Percentiles rank a stretch among this genome's conserved stretches.
Conservation (phyloP, 2,113 vertebrate genomes). For the Gobius niger region DNA sequence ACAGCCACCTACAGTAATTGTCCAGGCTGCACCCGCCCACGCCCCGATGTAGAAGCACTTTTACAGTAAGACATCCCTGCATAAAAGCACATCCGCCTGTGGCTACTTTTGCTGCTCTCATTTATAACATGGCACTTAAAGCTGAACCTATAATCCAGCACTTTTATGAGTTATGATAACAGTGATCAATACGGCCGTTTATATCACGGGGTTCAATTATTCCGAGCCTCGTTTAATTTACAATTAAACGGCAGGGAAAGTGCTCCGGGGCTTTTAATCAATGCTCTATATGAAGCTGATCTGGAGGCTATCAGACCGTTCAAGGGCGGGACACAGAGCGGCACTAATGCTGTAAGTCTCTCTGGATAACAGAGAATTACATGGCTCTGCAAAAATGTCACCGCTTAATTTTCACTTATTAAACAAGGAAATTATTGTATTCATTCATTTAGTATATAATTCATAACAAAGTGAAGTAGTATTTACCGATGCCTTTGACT, state of each 20-base stretch:
- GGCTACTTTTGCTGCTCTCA: background rate
- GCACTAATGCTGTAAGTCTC: background rate
- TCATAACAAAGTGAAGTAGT: too few species aligned
- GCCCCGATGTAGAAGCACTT: too few species aligned
- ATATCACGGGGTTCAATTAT: slow-evolving; percentile 13
- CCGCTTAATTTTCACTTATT: background rate
- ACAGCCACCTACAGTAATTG: too few species aligned
- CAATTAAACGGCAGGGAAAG: slow-evolving; percentile 18
- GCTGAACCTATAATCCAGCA: slow-evolving; percentile 1
- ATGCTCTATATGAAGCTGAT: slow-evolving; percentile 14
- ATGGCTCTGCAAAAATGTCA: background rate
- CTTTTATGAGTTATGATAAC: slow-evolving; percentile 9
- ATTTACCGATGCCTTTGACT: too few species aligned
- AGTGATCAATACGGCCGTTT: slow-evolving; percentile 40
- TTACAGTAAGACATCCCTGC: too few species aligned
- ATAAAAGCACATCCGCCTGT: background rate
- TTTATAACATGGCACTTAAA: background rate
- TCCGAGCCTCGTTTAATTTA: slow-evolving; percentile 9
- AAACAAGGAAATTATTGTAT: background rate
- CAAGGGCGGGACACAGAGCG: background rate
- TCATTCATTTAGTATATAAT: too few species aligned
- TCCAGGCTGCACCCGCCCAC: too few species aligned
- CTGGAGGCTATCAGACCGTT: background rate
- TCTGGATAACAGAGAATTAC: background rate
- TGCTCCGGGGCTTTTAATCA: slow-evolving; percentile 16